Evolutionary conservation across 2,888 invertebrate species (phyloP).

Genomic region (Zaprionus bogoriensis): DNA sequence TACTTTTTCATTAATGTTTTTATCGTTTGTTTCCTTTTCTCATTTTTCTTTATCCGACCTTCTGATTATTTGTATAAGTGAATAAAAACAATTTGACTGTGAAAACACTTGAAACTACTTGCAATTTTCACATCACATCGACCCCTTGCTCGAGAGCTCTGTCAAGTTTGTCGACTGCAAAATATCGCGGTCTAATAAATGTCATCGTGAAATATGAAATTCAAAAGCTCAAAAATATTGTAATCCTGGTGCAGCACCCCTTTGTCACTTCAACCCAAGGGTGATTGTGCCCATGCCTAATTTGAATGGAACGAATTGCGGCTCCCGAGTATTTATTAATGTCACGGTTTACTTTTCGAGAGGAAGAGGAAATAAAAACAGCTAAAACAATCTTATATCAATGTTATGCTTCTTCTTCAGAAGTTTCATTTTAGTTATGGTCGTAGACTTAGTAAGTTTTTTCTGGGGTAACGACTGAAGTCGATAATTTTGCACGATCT

Average conservation of each 20-base stretch:
- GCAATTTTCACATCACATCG: conserved; percentile 54
- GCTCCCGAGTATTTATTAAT: conserved; percentile 43
- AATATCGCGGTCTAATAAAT: conserved; percentile 61
- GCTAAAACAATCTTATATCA: conserved; percentile 1
- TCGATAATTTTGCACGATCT: no score
- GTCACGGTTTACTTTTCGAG: conserved; percentile 24
- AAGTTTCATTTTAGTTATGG: no score
- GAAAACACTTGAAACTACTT: conserved; percentile 73
- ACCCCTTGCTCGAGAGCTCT: not conserved
- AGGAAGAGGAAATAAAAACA: conserved; percentile 14
- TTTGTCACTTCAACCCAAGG: conserved; percentile 33
- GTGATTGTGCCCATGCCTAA: conserved; percentile 13
- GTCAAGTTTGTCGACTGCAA: conserved; percentile 28
- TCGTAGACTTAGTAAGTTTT: no score
- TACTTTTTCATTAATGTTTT: conserved; percentile 41
- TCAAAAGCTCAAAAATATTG: conserved; percentile 57
- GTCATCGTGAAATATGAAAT: conserved; percentile 50
- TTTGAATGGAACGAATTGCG: conserved; percentile 41
- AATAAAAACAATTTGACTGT: conserved; percentile 77
- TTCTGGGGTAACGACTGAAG: no score
- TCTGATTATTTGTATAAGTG: conserved; percentile 65
- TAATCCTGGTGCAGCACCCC: conserved; percentile 62
- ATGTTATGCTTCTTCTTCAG: no score
- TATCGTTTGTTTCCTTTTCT: conserved; percentile 19
- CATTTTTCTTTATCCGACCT: conserved; percentile 17